phyloP scores from a whole-genome alignment of 2,888 invertebrate genomes.

The Pediacus dermestoides region DNA sequence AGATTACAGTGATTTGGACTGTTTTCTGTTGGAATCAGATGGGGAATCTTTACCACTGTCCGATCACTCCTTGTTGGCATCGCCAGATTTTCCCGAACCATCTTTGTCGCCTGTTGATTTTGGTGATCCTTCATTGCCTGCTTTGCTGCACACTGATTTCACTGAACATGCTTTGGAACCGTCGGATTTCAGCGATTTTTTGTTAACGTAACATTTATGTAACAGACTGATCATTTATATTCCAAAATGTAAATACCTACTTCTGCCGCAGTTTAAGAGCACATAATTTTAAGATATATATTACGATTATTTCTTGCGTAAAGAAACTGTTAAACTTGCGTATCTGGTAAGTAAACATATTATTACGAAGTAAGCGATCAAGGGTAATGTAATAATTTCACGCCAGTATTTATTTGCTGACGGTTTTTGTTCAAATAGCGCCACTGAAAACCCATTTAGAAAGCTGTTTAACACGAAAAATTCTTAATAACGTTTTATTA shows the following conservation, averaged over 20 bases:
- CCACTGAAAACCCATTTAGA: too few species aligned
- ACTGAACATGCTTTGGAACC: constrained; percentile 42
- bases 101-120: constrained; percentile 59
- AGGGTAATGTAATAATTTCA: too few species aligned
- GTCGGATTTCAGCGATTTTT: constrained; percentile 47
- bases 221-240: constrained; percentile 15
- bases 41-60: constrained; percentile 57
- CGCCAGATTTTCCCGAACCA: constrained; percentile 52
- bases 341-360: too few species aligned
- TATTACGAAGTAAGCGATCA: too few species aligned
- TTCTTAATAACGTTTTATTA: too few species aligned
- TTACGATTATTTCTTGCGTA: too few species aligned
- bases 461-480: too few species aligned
- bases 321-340: too few species aligned
- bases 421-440: too few species aligned
- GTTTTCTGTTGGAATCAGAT: constrained; percentile 56
- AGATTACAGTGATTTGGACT: constrained; percentile 46
- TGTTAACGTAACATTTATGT: constrained; percentile 39
- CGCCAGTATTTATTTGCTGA: too few species aligned
- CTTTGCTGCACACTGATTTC: constrained; percentile 45
- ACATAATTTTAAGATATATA: constrained; percentile 8
- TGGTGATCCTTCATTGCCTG: constrained; percentile 43
- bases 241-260: constrained; percentile 11
- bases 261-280: constrained; percentile 11
- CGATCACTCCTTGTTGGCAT: constrained; percentile 54